Base-by-base conservation (phyloP, 2,888 invertebrate species). In the Drosophila lacicola region DNA sequence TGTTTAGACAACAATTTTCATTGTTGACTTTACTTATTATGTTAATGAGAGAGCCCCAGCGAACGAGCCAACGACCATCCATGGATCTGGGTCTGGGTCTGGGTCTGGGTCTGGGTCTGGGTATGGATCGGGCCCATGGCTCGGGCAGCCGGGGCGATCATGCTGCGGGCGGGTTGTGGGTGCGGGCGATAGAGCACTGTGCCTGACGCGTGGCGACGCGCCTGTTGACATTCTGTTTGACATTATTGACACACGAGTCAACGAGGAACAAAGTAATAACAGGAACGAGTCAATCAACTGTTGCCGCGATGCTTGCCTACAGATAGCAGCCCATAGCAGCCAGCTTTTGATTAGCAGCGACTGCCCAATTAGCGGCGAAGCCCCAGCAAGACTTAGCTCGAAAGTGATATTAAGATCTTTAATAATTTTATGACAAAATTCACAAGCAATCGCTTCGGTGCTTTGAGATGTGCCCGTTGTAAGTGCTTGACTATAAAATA, bases 21-120 rank as follows among this genome's bases (percentile, higher is more conserved):
- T 88, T 84, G 83, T 84, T 84, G 83, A 84, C 86, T 88, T 88
- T 88, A 85, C 83, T 88, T 88, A 88, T 84, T 84, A 83, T 88
- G 83, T 86, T 84, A 84, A 84, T 84, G 88, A 88, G 83, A 78
- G 83, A 78, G 82, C 51, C 66, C 53, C 36, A 37, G 62, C 47
- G 44, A 39, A 36, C 62, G 54, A 61, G 37, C 62, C 62, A 49
- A 36, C 36, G 55, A 47, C 54, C 41, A 46, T 45, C 46, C 37
- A 45, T 50, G 41, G 51, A 17, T 60, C 41, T 51, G 49, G 34
- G 8, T 14, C 54, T 50, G 51, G 50, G 46, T 44, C 56, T 73
- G 53, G 29, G 55, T 34, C 51, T 68, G 10, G 46, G 46, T 39
- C 45, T 39, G 25, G 29, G 55, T 34, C 51, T 68, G 10, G 46